These are phyloP conservation scores for Acanthisitta chloris DNA, from an alignment of 2,113 vertebrate species.

Conservation along the genomic window DNA sequence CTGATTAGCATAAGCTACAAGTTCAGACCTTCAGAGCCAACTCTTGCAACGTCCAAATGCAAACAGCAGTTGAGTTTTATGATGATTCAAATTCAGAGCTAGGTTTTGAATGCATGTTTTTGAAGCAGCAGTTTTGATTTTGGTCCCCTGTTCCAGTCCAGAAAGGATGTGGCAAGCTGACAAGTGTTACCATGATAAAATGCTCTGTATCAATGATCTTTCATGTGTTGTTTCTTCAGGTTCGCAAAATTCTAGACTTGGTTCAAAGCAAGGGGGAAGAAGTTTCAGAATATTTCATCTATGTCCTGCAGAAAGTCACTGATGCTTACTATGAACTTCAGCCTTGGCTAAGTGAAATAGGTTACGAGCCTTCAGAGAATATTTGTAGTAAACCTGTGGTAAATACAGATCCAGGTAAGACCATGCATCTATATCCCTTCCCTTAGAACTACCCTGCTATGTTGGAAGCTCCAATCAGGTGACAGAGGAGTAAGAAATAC, in stretches of 20 bases:
- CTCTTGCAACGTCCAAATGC: background rate
- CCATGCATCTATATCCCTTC: background rate
- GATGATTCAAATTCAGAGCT: background rate
- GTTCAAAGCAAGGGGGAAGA: slow-evolving; percentile 94
- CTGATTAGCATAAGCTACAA: background rate
- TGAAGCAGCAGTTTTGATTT: background rate
- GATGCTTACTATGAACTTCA: slow-evolving; percentile 89
- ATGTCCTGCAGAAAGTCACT: slow-evolving; percentile 80
- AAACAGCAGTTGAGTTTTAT: background rate
- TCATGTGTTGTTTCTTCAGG: slow-evolving; percentile 66
- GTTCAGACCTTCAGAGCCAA: background rate
- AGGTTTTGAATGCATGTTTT: background rate
- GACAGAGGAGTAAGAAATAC: background rate
- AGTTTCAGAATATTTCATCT: slow-evolving; percentile 84
- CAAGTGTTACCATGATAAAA: background rate
- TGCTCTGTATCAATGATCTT: background rate
- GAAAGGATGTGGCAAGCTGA: background rate
- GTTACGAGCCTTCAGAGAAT: slow-evolving; percentile 75
- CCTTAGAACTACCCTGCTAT: background rate
- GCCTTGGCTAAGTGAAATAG: slow-evolving; percentile 85
- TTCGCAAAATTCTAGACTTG: slow-evolving; percentile 90
- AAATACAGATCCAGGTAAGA: slow-evolving; percentile 92
- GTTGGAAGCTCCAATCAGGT: background rate
- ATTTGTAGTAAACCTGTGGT: slow-evolving; percentile 75
- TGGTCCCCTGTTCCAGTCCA: background rate